Evolutionary conservation across 2,113 vertebrate genomes (phyloP).

Genomic region (Nesoenas mayeri): DNA sequence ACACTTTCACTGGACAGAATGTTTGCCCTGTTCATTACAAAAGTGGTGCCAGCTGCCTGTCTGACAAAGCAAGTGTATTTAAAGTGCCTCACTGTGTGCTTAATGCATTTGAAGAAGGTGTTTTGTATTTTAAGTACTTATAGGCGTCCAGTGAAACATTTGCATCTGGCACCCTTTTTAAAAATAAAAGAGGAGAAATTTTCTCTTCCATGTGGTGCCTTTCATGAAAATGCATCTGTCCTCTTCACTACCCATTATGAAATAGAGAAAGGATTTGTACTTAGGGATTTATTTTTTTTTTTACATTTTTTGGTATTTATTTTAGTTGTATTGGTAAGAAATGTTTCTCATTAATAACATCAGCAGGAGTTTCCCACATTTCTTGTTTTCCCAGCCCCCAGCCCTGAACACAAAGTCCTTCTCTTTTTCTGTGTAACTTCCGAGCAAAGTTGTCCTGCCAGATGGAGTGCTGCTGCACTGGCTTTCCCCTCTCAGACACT

Average conservation of each 20-base stretch:
- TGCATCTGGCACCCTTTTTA: slow-evolving; percentile 72
- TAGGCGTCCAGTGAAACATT: slow-evolving; percentile 66
- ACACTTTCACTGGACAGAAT: slow-evolving; percentile 36
- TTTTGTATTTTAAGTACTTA: slow-evolving; percentile 72
- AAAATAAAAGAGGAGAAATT: slow-evolving; percentile 62
- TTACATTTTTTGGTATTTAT: not conserved
- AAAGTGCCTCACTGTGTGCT: slow-evolving; percentile 57
- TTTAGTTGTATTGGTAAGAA: slow-evolving; percentile 58
- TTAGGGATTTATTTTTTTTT: not conserved
- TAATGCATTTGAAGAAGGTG: slow-evolving; percentile 70
- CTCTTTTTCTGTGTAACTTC: not conserved
- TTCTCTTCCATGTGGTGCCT: slow-evolving; percentile 69
- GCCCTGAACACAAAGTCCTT: not conserved
- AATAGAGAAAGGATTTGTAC: slow-evolving; percentile 54
- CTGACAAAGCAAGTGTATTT: slow-evolving; percentile 63
- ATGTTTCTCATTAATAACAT: slow-evolving; percentile 28
- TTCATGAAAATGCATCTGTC: slow-evolving; percentile 68
- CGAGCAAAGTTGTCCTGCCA: not conserved
- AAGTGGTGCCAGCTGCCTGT: slow-evolving; percentile 69
- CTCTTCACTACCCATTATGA: slow-evolving; percentile 53
- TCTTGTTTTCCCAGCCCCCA: not conserved
- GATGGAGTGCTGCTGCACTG: not conserved
- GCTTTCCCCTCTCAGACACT: slow-evolving; percentile 9
- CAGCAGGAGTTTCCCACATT: slow-evolving; percentile 50
- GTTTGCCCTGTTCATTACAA: slow-evolving; percentile 38